phyloP scores from a whole-genome alignment of 2,888 invertebrate species.

The Melinaea menophilus region DNA sequence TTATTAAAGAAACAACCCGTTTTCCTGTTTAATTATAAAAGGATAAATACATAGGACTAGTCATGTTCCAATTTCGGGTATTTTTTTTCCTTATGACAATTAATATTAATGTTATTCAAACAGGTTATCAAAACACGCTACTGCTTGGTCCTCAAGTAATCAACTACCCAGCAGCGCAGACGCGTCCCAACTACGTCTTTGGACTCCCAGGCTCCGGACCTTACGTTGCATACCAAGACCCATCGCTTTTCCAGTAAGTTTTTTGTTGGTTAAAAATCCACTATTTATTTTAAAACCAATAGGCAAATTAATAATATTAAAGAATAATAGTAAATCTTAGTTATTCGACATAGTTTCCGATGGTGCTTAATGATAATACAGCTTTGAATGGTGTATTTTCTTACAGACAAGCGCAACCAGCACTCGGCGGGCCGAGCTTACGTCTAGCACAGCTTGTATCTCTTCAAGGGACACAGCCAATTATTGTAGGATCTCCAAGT shows the following conservation, averaged over 20 bases:
- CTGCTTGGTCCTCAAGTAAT: constrained; percentile 51
- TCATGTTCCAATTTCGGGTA: no score
- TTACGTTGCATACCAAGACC: constrained; percentile 54
- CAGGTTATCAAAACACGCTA: constrained; percentile 62
- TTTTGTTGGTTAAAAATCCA: neutral
- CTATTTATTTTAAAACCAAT: no score
- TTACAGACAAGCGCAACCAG: constrained; percentile 15
- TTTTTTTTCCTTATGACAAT: no score
- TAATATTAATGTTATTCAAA: neutral
- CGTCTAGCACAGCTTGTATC: constrained; percentile 40
- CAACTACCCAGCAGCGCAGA: constrained; percentile 41
- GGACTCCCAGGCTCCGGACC: constrained; percentile 46
- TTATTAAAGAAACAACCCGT: no score
- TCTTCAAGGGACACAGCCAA: constrained; percentile 41
- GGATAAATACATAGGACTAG: no score
- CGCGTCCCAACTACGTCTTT: constrained; percentile 42
- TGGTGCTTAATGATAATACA: neutral
- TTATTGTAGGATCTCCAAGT: constrained; percentile 19
- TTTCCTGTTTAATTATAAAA: no score
- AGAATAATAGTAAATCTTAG: neutral
- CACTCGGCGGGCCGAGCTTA: constrained; percentile 15
- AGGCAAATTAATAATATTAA: neutral
- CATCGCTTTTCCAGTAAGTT: constrained; percentile 52
- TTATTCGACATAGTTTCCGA: neutral
- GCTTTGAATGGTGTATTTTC: no score